Evolutionary conservation across 2,888 invertebrate genomes (phyloP), one percentile per base, ranked within the genome.

Genomic region (Drosophila mettleri): DNA sequence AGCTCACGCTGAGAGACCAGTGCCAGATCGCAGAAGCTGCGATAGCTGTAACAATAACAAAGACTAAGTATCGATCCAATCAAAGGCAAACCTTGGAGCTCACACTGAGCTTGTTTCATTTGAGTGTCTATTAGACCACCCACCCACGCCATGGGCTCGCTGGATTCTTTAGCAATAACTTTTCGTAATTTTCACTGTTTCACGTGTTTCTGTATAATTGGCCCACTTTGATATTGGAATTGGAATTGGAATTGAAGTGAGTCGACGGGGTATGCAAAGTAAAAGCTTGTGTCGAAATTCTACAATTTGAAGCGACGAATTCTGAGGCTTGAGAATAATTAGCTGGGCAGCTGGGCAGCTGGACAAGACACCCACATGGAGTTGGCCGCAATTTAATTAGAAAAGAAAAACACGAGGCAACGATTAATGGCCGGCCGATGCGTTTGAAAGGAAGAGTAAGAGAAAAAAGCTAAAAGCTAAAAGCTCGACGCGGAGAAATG

Each of bases 331-430:
- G 66, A 69, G 62, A 77, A 75, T 77, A 77, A 76, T 74, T 76
- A 74, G 64, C 64, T 49, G 33, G n/a, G n/a, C n/a, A n/a, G n/a
- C n/a, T n/a, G 22, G 31, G 29, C 34, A 33, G 39, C 18, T 34
- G 55, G 72, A 64, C 57, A 59, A 71, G 75, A 80, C 83, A 84
- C 83, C 83, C 87, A 83, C 87, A 83, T 86, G 65, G 49, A 58
- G 58, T 58, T 73, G 85, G 74, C 85, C 82, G 87, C 87, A 87
- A 84, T 83, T 83, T 83, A 83, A 86, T 83, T 83, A 83, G 87
- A 83, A 86, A 84, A 80, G 74, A 74, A 83, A 86, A 84, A 80
- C 77, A 74, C 67, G 48, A 66, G 43, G 75, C 76, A 74, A 84
- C 83, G 87, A 83, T 86, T 86, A 83, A 83, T 83, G 86, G 86